These are phyloP conservation scores for Helostoma temminkii DNA, from an alignment of 2,797 vertebrate genomes.

Conservation along the genomic window DNA sequence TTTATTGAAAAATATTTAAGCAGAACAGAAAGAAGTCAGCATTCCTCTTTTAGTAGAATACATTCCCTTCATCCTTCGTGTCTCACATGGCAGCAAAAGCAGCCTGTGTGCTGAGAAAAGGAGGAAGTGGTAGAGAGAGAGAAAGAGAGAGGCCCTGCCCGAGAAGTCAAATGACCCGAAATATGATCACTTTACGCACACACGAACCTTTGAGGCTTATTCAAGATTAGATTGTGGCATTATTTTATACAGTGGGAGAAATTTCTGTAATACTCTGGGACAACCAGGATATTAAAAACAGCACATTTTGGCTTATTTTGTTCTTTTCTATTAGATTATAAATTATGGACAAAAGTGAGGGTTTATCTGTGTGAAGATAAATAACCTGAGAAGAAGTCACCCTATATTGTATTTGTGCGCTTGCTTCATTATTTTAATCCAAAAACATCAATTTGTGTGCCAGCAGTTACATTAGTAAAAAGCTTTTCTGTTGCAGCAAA, in stretches of 20 bases:
- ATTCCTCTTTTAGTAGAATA: constrained; percentile 9
- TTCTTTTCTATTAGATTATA: background rate
- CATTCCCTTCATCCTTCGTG: constrained; percentile 8
- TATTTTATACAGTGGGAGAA: background rate
- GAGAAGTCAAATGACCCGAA: constrained; percentile 60
- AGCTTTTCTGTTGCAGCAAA: constrained; percentile 1
- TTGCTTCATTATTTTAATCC: constrained; percentile 1
- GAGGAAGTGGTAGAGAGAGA: background rate
- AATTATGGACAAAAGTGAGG: background rate
- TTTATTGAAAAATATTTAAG: background rate
- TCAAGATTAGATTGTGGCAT: constrained; percentile 23
- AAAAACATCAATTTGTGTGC: background rate
- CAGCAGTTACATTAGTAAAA: background rate
- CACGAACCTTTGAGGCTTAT: constrained; percentile 26
- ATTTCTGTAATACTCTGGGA: background rate
- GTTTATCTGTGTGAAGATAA: background rate
- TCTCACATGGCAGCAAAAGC: constrained; percentile 42
- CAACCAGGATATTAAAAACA: background rate
- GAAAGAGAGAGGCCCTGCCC: background rate
- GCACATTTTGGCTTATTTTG: background rate
- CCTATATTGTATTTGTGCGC: background rate
- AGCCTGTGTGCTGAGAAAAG: constrained; percentile 10
- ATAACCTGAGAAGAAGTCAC: background rate
- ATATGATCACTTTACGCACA: constrained; percentile 36
- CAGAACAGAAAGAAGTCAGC: background rate